Base-by-base conservation (phyloP, 2,888 invertebrate species). In the Cephonodes hylas region DNA sequence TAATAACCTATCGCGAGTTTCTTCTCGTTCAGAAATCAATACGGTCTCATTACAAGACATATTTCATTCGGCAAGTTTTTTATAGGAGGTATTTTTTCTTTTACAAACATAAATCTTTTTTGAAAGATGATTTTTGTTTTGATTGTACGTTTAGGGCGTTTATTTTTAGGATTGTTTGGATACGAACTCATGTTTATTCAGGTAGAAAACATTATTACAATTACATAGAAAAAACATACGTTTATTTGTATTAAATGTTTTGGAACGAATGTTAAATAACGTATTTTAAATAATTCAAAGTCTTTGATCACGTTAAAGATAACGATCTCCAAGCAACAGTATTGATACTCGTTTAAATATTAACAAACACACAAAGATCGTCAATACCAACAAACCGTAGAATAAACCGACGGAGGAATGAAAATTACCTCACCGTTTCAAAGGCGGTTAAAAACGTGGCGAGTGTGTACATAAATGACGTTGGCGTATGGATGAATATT, bases 401-500 rank as follows among this genome's bases (percentile, higher is more conserved):
- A 38, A 46, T 20, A 38, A 25, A 59, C 53, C 57, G 48, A 53
- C 31, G 58, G 38, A 45, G 31, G n/a, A n/a, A 58, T 57, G 58
- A 57, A 58, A 64, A 60, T 57, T 57, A 61, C 38, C 31, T 25
- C 20, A 56, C 63, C 63, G 15, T 63, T 62, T 63, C 60, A 25
- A 59, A 34, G 56, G 34, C 27, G 42, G 42, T 60, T 60, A 60
- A 53, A 60, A 53, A 60, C 25, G 42, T 53, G 48, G 60, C 18
- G 53, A 60, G 27, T 20, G 31, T 18, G 60, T 46, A n/a, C n/a
- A n/a, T n/a, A 53, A 60, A 25, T 48, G 61, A 62, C 61, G 57
- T 61, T 64, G 64, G 65, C 63, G 63, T 64, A 46, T 65, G 65
- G 76, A 78, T 84, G 83, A 86, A 86, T 86, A 86, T 86, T 85